Conservation (phyloP, 2,113 vertebrate species). For the Varanus komodoensis region DNA sequence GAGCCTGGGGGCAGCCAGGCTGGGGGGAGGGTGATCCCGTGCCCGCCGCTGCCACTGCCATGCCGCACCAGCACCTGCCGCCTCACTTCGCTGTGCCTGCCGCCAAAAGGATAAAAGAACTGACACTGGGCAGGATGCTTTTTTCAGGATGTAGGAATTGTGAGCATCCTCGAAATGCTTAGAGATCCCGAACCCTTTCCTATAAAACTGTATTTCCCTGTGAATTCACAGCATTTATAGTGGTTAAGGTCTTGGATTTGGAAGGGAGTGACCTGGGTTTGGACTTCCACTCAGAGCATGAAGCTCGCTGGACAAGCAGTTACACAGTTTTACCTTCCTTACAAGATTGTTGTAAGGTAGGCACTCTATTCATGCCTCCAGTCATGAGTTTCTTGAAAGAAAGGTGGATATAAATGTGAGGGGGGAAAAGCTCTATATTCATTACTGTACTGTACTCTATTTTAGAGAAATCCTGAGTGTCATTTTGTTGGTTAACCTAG, state of each 20-base stretch:
- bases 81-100: no score
- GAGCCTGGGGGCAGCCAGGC: no score
- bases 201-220: neutral
- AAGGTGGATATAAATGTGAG: neutral
- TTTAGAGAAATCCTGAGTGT: neutral
- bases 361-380: neutral
- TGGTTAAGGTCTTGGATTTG: neutral
- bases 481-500: neutral
- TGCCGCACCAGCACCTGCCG: no score
- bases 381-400: neutral
- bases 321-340: neutral
- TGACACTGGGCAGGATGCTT: neutral
- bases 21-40: no score
- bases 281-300: neutral
- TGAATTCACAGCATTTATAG: neutral
- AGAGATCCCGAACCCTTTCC: neutral
- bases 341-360: neutral
- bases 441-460: neutral
- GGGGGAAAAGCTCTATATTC: no score
- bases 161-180: neutral
- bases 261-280: neutral
- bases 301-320: neutral
- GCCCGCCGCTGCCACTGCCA: no score
- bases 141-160: neutral
- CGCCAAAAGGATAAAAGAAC: neutral